phyloP scores from a whole-genome alignment of 2,888 invertebrate species.

The Griposia aprilina region DNA sequence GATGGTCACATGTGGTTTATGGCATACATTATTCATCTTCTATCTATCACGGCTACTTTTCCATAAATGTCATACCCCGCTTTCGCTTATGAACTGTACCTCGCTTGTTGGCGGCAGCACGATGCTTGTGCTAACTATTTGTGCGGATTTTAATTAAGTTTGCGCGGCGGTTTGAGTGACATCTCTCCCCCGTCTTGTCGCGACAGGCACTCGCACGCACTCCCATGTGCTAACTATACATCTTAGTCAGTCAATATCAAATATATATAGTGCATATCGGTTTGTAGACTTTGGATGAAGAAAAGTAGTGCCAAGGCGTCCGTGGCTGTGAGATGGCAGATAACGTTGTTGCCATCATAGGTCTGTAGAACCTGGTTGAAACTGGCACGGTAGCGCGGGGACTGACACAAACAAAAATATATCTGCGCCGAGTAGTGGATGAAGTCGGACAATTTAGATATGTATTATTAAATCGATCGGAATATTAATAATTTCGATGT shows the following conservation, averaged over 20 bases:
- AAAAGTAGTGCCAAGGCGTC: neutral
- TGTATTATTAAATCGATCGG: neutral
- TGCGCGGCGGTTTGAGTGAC: conserved; percentile 67
- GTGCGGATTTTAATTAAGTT: conserved; percentile 75
- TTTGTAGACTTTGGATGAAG: neutral
- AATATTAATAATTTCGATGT: conserved; percentile 20
- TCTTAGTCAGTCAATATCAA: conserved; percentile 18
- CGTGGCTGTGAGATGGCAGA: neutral
- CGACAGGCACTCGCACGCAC: conserved; percentile 30
- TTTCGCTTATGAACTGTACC: conserved; percentile 12
- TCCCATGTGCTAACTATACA: neutral
- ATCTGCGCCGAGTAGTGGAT: neutral
- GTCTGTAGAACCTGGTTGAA: neutral
- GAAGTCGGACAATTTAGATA: too few relatives aligned
- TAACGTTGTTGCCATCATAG: too few relatives aligned
- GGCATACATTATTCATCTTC: neutral
- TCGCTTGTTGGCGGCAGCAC: conserved; percentile 25
- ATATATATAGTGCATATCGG: neutral
- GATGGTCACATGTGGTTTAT: neutral
- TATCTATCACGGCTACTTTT: neutral
- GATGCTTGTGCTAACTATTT: conserved; percentile 60
- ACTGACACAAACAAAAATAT: neutral
- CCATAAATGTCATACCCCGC: neutral
- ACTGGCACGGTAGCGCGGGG: neutral
- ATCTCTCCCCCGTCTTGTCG: conserved; percentile 16